Base-by-base conservation (phyloP, 1,140 invertebrate species). In the Periplaneta americana region DNA sequence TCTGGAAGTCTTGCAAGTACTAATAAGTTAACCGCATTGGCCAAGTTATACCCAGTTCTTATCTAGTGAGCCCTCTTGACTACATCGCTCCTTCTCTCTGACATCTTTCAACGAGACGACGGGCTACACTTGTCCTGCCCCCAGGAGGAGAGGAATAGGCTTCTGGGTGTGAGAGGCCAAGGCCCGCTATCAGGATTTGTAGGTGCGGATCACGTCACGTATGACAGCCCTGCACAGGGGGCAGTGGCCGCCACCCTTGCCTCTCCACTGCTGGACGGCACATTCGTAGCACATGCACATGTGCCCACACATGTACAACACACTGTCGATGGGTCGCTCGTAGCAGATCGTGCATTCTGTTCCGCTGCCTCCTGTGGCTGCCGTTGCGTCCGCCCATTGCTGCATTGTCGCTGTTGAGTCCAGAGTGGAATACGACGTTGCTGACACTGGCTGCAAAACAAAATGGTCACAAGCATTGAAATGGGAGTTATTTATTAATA, bases 241-340 rank as follows among this genome's bases (percentile, higher is more conserved):
- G 88, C 98, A 99, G 84, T 97, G 95, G 2, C 95, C 96, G 57
- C 95, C 96, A 0, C 96, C 95, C 85, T 95, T 96, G 31, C 95
- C 94, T 66, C 94, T 90, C 95, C 96, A 98, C 85, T 98, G 96
- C 84, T 97, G 94, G 22, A 96, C 91, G 3, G 97, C 97, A 89
- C 98, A 99, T n/a, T 96, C 91, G 86, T 97, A 99, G 87, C 98
- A 99, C 97, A 99, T 98, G 86, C 98, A 99, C 96, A 99, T 98
- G 89, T 99, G 98, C 57, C 98, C 98, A 88, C 98, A 99, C 90
- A 95, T 97, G 86, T 99, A 99, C 31, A 99, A 90, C 32, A 98
- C 98, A 84, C 95, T 95, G 88, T 99, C 96, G 76, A 98, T 96
- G 79, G 93, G 92, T 84, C 96, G 93, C 87, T 99, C 98, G 86